Base-by-base conservation (phyloP, 2,888 invertebrate species). In the Mechanitis messenoides region DNA sequence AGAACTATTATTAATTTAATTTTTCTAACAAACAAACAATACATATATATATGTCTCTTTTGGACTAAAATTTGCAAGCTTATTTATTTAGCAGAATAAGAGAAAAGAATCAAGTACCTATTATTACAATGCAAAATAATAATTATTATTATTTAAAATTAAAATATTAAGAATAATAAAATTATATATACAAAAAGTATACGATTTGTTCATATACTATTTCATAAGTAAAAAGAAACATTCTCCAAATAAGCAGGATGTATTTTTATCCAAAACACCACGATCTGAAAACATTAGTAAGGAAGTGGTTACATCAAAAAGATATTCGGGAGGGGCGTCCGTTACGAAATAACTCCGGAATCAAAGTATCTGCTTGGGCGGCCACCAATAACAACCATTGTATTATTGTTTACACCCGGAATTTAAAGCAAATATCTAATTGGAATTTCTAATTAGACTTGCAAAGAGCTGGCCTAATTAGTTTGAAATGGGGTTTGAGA, bases 241-340 rank as follows among this genome's bases (percentile, higher is more conserved):
- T 0, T 5, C 35, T 50, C 7, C 11, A 31, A 50, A 35, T 35
- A 50, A 31, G 9, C 50, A 31, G 7, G 11, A 6, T 50, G 31
- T 50, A 50, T 57, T 62, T 58, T 35, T 31, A 45, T 20, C 42
- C 28, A 58, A 9, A 42, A 28, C 47, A 45, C 47, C 60, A 61
- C 46, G 60, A 65, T 63, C 63, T 59, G 57, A 56, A 35, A 53
- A 46, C 56, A 62, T 72, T 74, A 68, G 72, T 72, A 72, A 71
- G 87, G 88, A 87, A 87, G 87, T 85, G 87, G 89, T 85, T 74
- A 76, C 71, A 85, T 87, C 87, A 86, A 88, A 87, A 87, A 86
- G 82, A 84, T 78, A 81, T 81, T 76, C 77, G 68, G 72, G 72
- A 70, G 70, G 60, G 62, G 61, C 54, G 68, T 61, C 66, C 72